Evolutionary conservation across 2,113 vertebrate genomes (phyloP).

Genomic region (Rattus rattus): DNA sequence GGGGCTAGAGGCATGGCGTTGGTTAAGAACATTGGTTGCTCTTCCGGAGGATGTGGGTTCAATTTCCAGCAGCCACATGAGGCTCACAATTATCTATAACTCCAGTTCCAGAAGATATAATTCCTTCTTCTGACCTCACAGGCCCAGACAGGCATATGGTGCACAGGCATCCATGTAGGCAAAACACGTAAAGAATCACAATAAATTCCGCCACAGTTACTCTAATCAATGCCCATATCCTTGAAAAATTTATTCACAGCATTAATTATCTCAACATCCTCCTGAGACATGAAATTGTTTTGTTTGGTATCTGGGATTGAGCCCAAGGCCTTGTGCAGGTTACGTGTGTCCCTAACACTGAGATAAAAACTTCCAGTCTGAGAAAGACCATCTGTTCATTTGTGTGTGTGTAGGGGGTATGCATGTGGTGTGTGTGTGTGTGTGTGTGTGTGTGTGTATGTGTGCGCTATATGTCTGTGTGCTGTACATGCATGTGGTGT

Average conservation of each 20-base stretch:
- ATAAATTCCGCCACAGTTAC: background rate
- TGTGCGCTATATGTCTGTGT: background rate
- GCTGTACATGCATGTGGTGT: background rate
- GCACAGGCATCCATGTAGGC: background rate
- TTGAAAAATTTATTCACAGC: constrained; percentile 32
- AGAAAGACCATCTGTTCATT: background rate
- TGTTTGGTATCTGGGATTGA: background rate
- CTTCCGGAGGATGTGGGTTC: background rate
- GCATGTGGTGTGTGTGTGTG: background rate
- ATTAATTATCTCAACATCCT: background rate
- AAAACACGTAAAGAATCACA: background rate
- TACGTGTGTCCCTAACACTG: background rate
- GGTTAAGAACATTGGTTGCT: background rate
- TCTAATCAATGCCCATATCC: background rate
- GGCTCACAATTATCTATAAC: background rate
- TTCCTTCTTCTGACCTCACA: background rate
- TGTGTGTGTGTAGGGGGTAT: background rate
- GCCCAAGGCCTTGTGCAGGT: background rate
- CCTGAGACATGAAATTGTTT: background rate
- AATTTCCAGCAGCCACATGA: background rate
- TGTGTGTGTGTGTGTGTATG: background rate
- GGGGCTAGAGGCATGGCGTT: background rate
- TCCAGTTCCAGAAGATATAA: background rate
- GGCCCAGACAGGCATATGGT: background rate
- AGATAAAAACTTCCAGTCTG: background rate